A percentile compares a stretch with the other conserved stretches of the same genome.
Conservation (phyloP, 2,113 vertebrate genomes). For the Megaceryle torquata region DNA sequence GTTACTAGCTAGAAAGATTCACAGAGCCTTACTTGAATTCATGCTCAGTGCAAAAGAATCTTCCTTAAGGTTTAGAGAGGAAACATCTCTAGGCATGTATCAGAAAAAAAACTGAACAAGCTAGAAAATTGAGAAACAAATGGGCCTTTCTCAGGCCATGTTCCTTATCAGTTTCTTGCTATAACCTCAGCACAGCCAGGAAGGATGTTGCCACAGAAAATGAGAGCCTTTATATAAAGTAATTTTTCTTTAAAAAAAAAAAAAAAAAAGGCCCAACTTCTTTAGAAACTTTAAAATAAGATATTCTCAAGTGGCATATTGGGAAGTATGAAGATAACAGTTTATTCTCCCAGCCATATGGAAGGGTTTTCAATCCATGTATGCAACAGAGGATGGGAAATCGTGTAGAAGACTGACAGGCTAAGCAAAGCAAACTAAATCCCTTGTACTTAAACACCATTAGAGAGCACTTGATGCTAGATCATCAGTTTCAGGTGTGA, state of each 20-base stretch:
- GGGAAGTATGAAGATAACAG: constrained; percentile 45
- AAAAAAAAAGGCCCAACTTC: neutral
- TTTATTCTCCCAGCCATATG: constrained; percentile 54
- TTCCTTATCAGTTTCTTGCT: neutral
- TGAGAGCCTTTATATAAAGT: neutral
- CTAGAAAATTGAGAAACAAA: neutral
- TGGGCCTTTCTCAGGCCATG: rapidly evolving
- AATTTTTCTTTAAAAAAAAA: neutral
- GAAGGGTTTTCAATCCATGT: constrained; percentile 21
- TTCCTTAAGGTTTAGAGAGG: neutral
- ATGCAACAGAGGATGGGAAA: neutral
- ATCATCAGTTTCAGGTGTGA: neutral
- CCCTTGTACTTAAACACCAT: constrained; percentile 23
- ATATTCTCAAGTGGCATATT: constrained; percentile 18
- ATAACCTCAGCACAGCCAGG: neutral
- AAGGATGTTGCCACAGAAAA: neutral
- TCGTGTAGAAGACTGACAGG: neutral
- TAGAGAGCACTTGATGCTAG: neutral
- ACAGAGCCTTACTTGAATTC: neutral
- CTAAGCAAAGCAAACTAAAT: constrained; percentile 52
- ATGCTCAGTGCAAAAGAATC: neutral
- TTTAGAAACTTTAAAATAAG: neutral
- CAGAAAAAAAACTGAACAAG: neutral
- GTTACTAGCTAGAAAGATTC: neutral
- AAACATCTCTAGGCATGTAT: neutral